Evolutionary conservation across 1,140 invertebrate genomes (phyloP).

Genomic region (Microplitis demolitor): DNA sequence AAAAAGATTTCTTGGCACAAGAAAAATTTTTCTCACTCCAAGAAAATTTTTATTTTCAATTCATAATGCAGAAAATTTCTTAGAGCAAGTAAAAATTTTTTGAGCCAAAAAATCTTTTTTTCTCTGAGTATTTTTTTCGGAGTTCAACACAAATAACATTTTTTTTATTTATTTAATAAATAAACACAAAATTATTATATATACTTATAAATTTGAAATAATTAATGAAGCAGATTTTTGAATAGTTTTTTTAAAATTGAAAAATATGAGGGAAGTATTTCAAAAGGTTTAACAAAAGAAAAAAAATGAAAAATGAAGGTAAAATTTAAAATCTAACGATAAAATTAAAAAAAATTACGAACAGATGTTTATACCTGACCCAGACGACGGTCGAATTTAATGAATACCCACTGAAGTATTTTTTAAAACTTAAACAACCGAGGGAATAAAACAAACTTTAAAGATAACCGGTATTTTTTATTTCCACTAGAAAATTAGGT

Average conservation of each 20-base stretch:
- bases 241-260: not conserved
- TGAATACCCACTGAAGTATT: conserved; percentile 25
- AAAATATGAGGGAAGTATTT: not conserved
- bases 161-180: no score
- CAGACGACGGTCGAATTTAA: conserved; percentile 25
- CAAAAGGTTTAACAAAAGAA: not conserved
- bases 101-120: no score
- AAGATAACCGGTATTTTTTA: conserved; percentile 20
- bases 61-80: no score
- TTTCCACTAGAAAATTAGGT: conserved; percentile 21
- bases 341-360: not conserved
- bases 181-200: no score
- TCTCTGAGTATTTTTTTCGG: no score
- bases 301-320: not conserved
- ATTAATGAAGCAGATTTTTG: not conserved
- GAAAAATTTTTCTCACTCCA: no score
- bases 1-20: no score
- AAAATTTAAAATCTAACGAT: not conserved
- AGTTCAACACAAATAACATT: no score
- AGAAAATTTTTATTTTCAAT: no score
- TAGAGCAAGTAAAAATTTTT: no score
- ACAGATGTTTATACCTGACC: conserved; percentile 26
- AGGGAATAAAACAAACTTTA: conserved; percentile 30
- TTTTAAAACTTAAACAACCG: conserved; percentile 26
- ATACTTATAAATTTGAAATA: no score